phyloP scores from a whole-genome alignment of 2,797 vertebrate genomes.

The Acridotheres tristis region DNA sequence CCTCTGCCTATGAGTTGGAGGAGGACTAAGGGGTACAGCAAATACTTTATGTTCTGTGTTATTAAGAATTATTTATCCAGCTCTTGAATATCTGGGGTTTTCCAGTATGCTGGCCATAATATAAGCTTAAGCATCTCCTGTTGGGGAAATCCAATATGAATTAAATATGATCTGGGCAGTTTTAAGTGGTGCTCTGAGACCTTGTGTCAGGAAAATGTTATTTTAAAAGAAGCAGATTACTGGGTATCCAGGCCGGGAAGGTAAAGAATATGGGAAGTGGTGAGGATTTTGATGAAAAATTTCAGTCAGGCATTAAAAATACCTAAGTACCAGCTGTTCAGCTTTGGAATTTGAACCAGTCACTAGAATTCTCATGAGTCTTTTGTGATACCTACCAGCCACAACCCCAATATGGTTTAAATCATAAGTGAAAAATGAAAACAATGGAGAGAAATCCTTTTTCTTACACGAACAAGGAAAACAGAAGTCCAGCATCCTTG shows the following conservation, averaged over 20 bases:
- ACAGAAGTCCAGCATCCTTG: neutral
- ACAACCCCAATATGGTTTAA: neutral
- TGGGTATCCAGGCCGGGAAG: neutral
- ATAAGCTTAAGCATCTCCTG: neutral
- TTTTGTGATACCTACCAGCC: neutral
- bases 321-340: neutral
- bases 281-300: neutral
- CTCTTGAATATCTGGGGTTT: neutral
- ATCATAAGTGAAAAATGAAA: neutral
- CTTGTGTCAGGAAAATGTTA: neutral
- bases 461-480: neutral
- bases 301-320: neutral
- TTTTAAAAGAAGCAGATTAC: neutral
- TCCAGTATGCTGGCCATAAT: neutral
- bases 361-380: neutral
- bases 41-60: neutral
- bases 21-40: neutral
- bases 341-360: neutral
- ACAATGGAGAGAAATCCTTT: neutral
- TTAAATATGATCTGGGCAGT: constrained; percentile 11
- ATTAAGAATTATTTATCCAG: neutral
- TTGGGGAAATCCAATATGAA: neutral
- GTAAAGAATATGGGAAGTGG: neutral
- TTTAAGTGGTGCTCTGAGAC: neutral
- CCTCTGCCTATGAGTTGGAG: neutral